Evolutionary conservation across 1,140 invertebrate genomes (phyloP), one percentile per base, ranked within the genome.

Genomic region (Chironomus tepperi): DNA sequence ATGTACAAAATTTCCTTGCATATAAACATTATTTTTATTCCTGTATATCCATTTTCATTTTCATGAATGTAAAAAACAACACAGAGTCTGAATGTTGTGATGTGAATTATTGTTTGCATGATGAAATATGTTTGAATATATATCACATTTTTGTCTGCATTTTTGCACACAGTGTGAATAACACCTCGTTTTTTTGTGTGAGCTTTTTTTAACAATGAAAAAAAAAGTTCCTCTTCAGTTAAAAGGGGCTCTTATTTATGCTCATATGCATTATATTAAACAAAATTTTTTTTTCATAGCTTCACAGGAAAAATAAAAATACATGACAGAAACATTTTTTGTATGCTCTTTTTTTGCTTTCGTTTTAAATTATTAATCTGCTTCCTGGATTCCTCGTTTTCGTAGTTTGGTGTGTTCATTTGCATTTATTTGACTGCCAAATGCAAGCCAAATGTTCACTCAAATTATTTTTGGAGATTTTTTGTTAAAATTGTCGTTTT

Each of bases 191-290:
- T 34, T 34, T 34, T 34, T 34, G 24, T 34, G 24, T 34, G 24
- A 34, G 24, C 5, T 34, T 34, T 34, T 34, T 34, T 34, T 12
- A 57, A 57, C 47, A 57, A 57, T 57, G 47, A 57, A 57, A 57
- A n/a, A n/a, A 57, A n/a, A 57, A 57, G 12, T 57, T 57, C 47
- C 10, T n/a, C n/a, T 57, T 57, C 10, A n/a, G 47, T 57, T 57
- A n/a, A 57, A 57, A 57, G 47, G n/a, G n/a, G 12, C n/a, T 12
- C 47, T 57, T 57, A 47, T 57, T 57, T 57, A 57, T 57, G 47
- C 47, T n/a, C n/a, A n/a, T 57, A n/a, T 57, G 47, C 47, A 57
- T 57, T 57, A 57, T 57, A 57, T 57, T 57, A n/a, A n/a, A n/a
- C n/a, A n/a, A n/a, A n/a, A 57, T 12, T 57, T 57, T 57, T 3